Evolutionary conservation across 1,140 invertebrate genomes (phyloP).

Genomic region (Mizuhopecten yessoensis): DNA sequence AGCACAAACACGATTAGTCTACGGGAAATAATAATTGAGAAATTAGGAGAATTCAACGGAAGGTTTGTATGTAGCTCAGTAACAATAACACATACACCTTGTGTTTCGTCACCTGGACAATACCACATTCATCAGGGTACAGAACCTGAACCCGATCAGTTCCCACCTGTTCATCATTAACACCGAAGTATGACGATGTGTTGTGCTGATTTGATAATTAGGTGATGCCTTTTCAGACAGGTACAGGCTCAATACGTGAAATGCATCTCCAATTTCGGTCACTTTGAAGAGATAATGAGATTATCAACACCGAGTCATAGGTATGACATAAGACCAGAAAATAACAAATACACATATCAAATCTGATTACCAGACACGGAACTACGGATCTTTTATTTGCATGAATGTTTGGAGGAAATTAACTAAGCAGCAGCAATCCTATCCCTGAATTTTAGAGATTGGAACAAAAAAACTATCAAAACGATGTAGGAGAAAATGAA

Average conservation of each 20-base stretch:
- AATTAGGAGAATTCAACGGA: conserved; percentile 1
- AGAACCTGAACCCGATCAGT: neutral
- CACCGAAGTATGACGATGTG: neutral
- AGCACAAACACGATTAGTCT: too few species aligned
- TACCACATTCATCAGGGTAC: neutral
- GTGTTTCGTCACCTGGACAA: neutral
- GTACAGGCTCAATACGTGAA: neutral
- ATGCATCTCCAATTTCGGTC: neutral
- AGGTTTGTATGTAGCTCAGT: neutral
- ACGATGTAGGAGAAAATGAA: too few species aligned
- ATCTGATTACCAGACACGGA: too few species aligned
- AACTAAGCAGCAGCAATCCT: too few species aligned
- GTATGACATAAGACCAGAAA: too few species aligned
- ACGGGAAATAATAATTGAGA: neutral
- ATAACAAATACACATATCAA: too few species aligned
- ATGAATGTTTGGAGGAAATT: too few species aligned
- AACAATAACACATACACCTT: neutral
- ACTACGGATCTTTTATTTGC: too few species aligned
- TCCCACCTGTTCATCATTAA: neutral
- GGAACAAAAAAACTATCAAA: too few species aligned
- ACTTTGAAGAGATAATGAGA: neutral
- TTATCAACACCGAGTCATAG: neutral
- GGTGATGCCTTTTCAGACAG: neutral
- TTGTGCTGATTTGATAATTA: neutral
- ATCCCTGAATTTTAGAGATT: too few species aligned